Evolutionary conservation across 1,140 invertebrate species (phyloP).

Genomic region (Drosophila biarmipes): DNA sequence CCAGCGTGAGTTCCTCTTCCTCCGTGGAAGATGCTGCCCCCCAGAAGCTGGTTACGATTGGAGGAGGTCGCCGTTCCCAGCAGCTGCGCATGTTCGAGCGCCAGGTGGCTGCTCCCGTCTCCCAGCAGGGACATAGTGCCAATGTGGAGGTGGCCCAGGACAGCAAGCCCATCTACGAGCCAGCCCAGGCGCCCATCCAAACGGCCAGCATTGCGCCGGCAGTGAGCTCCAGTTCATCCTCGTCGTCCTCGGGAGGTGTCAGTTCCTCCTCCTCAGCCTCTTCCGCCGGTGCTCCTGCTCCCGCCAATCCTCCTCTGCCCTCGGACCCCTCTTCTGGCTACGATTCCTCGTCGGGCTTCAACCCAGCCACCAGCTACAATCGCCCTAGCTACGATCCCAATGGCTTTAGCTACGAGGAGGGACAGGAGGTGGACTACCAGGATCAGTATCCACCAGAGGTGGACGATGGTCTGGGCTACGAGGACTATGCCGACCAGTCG

Average conservation of each 20-base stretch:
- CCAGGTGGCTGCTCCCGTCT: conserved; percentile 65
- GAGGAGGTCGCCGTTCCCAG: conserved; percentile 39
- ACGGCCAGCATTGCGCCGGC: conserved; percentile 23
- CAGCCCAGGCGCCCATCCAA: conserved; percentile 30
- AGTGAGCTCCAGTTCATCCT: conserved; percentile 20
- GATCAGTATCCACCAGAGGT: conserved; percentile 74
- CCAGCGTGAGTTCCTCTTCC: conserved; percentile 20
- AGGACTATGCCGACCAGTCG: conserved; percentile 64
- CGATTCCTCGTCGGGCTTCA: conserved; percentile 39
- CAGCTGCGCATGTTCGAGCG: conserved; percentile 77
- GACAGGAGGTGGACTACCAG: conserved; percentile 65
- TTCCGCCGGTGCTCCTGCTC: background rate
- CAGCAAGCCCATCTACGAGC: conserved; percentile 67
- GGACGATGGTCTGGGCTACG: conserved; percentile 62
- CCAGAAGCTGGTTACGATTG: conserved; percentile 55
- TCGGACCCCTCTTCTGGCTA: conserved; percentile 35
- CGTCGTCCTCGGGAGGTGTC: conserved; percentile 21
- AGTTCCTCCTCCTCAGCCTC: conserved; percentile 12
- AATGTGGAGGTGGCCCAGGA: conserved; percentile 53
- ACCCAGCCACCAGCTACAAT: conserved; percentile 58
- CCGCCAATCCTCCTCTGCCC: conserved; percentile 17
- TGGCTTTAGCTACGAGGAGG: conserved; percentile 66
- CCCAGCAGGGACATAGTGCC: conserved; percentile 43
- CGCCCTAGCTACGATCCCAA: conserved; percentile 63
- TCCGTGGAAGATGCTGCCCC: conserved; percentile 19